Evolutionary conservation across 2,888 invertebrate species (phyloP).

Genomic region (Volucella inanis): DNA sequence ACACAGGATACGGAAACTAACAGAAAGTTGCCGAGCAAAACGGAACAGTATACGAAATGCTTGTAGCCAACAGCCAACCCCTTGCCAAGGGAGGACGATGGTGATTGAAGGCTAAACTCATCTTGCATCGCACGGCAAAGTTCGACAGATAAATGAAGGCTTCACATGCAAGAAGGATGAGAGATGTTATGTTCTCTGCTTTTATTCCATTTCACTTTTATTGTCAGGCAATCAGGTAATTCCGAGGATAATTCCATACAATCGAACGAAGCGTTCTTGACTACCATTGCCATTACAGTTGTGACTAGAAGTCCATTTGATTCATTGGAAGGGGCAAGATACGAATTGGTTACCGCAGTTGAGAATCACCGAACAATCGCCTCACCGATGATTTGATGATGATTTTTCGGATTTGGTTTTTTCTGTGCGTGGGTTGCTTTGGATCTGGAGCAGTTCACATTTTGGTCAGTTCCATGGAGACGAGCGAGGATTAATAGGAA

Average conservation of each 20-base stretch:
- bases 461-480: conserved; percentile 42
- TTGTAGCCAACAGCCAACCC: conserved; percentile 69
- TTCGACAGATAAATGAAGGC: conserved; percentile 65
- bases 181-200: conserved; percentile 67
- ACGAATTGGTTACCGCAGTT: conserved; percentile 6
- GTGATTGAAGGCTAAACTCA: conserved; percentile 6
- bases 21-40: conserved; percentile 12
- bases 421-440: conserved; percentile 10
- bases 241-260: conserved; percentile 42
- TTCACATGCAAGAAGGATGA: conserved; percentile 58
- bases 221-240: conserved; percentile 74
- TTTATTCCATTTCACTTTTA: conserved; percentile 67
- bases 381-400: conserved; percentile 60
- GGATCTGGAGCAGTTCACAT: background rate
- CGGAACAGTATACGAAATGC: background rate
- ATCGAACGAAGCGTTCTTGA: conserved; percentile 37
- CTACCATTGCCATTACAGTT: conserved; percentile 1
- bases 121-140: conserved; percentile 9
- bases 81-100: conserved; percentile 49
- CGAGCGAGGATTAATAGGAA: background rate
- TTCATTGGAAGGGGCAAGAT: conserved; percentile 51
- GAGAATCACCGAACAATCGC: background rate
- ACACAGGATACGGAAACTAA: conserved; percentile 32
- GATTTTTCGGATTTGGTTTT: conserved; percentile 55
- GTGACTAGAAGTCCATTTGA: conserved; percentile 34